Base-by-base conservation (phyloP, 30 jellyfish, hydroid and myxozoan species). In the Nemopilema nomurai region DNA sequence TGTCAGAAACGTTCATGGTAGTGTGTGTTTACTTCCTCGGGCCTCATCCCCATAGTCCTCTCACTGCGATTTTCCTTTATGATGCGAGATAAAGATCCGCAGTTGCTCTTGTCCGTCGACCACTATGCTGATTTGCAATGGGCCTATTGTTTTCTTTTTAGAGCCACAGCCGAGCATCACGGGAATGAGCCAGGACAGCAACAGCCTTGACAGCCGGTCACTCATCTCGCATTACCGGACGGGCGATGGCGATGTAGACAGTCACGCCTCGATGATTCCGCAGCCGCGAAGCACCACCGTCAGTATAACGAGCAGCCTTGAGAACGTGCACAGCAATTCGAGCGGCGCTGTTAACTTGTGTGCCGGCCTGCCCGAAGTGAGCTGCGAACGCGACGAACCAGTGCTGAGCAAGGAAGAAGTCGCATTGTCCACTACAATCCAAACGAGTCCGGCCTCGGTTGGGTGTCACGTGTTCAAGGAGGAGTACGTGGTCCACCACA, bases 281-380 rank as follows among this genome's bases (percentile, higher is more conserved):
- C 96, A 90, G 57, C 98, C 98, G 0, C 90, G 98, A 19, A 93
- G 98, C 96, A 93, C 98, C 6, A 89, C 98, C 4, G 96, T 93
- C 22, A 93, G 98, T 90, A 84, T 93, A 4, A 93, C 98, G 1
- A 88, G 97, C 69, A 93, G 98, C 74, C 81, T 93, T 49, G 98
- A 93, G 33, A 93, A 93, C 67, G 96, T 93, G 8, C 95, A 89
- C 81, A 76, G 49, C 67, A 83, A 65, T 8, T 81, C 98, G 8
- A 82, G 29, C 71, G 82, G 90, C 27, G 86, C 91, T 19, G 90
- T 77, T 20, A 84, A 90, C 67, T 27, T 90, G 73, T 90, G 94
- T 68, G 67, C 92, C 19, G 85, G 97, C 28, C 85, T 90, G 74
- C 97, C 97, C 26, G 96, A 90, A 66, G 97, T 90, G 21, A 87